Base-by-base conservation (phyloP, 2,113 vertebrate genomes). In the Corythornis cristatus region DNA sequence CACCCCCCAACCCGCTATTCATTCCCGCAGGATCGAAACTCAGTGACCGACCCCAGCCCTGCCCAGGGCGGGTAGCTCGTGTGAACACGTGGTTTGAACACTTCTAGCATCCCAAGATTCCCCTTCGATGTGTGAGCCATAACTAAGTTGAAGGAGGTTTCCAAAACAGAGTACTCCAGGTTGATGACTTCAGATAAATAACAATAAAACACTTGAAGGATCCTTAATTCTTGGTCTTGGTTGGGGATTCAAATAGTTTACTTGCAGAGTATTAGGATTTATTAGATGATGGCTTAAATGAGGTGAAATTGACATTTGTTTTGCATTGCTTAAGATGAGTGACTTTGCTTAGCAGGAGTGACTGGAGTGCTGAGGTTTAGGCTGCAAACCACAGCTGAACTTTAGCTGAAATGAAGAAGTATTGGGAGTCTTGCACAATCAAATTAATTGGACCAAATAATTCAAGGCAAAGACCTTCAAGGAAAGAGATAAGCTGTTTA, bases 31-130 rank as follows among this genome's bases (percentile, higher is more conserved):
- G 37, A 37, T 11, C 37, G 37, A 37, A 37, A 37, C 37, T 37
- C 37, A 37, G 37, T 37, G 37, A 37, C 37, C 37, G 37, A 37
- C 37, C 37, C 37, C 37, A 37, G 37, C 37, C 10, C 37, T n/a
- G 71, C 17, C 26, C 14, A 3, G 16, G 14, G 16, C 17, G 10
- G 11, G 23, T 25, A 15, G 3, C 8, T 8, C 15, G 5, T 20
- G 14, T 11, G 11, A 46, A 48, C 29, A 13, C 6, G 28, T n/a
- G 31, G 15, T 3, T 20, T 16, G 3, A 9, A 42, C 20, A 18
- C 8, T 2, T 31, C 19, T 2, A 8, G 37, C 25, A 17, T 8
- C 53, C 3, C 16, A 26, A 50, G 12, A n/a, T 5, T 5, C 4
- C 1, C 6, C 33, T 15, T 6, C 5, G 15, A 13, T 67, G 20